Conservation (phyloP, 2,797 vertebrate genomes). For the Pteropus rufus region DNA sequence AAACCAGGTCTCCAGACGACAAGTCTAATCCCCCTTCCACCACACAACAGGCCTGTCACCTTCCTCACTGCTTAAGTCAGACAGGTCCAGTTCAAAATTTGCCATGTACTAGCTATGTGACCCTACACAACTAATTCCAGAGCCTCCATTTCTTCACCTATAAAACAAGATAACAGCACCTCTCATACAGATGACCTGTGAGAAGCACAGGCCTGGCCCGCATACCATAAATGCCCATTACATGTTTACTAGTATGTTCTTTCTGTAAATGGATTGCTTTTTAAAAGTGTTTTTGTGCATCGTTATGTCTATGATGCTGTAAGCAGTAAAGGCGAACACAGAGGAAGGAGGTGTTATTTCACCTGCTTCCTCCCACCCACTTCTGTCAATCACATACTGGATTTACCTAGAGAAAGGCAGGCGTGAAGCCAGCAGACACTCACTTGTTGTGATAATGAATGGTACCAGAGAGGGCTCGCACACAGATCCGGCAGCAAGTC, state of each 20-base stretch:
- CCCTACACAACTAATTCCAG: neutral
- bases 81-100: neutral
- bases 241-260: neutral
- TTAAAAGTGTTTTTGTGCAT: neutral
- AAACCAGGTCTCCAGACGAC: neutral
- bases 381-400: neutral
- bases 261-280: neutral
- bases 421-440: constrained; percentile 56
- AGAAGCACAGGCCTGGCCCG: neutral
- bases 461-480: constrained; percentile 92
- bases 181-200: no score
- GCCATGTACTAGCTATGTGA: neutral
- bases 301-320: neutral
- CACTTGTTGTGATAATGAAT: constrained; percentile 94
- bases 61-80: neutral
- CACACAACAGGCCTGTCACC: neutral
- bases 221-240: neutral
- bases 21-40: neutral
- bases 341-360: neutral
- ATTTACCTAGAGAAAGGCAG: neutral
- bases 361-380: neutral
- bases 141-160: neutral
- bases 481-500: constrained; percentile 94
- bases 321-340: no score
- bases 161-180: neutral